Evolutionary conservation across 2,797 vertebrate genomes (phyloP).

Genomic region (Hippopotamyrus pictus): DNA sequence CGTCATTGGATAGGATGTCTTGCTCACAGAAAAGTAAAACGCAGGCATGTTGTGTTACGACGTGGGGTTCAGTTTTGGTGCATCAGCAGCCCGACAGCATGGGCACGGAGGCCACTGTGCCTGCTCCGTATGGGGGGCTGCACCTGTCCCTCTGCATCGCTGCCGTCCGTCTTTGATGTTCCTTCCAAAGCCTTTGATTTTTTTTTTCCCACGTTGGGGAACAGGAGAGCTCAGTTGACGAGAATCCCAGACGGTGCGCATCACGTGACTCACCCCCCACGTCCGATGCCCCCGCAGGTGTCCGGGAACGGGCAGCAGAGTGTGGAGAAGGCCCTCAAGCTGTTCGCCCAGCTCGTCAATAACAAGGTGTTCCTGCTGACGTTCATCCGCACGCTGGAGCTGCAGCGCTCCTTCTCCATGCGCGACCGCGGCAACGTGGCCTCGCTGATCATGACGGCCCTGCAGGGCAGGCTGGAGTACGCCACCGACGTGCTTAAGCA

Average conservation of each 20-base stretch:
- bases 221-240: neutral
- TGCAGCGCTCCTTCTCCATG: conserved; percentile 96
- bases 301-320: conserved; percentile 89
- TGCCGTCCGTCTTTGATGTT: neutral
- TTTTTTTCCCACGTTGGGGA: neutral
- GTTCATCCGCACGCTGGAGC: conserved; percentile 90
- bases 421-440: conserved; percentile 94
- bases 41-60: neutral
- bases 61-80: neutral
- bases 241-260: neutral
- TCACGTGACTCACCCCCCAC: neutral
- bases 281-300: conserved; percentile 60
- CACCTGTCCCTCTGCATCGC: neutral
- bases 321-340: conserved; percentile 92
- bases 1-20: neutral
- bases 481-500: conserved; percentile 95
- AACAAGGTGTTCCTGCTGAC: conserved; percentile 96
- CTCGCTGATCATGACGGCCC: conserved; percentile 94
- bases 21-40: neutral
- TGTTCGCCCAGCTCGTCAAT: conserved; percentile 95
- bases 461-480: conserved; percentile 89
- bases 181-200: conserved; percentile 3
- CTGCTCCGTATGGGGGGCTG: neutral
- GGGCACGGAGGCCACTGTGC: neutral
- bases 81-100: neutral